phyloP scores from a whole-genome alignment of 2,797 vertebrate species.

The Pristis pectinata region DNA sequence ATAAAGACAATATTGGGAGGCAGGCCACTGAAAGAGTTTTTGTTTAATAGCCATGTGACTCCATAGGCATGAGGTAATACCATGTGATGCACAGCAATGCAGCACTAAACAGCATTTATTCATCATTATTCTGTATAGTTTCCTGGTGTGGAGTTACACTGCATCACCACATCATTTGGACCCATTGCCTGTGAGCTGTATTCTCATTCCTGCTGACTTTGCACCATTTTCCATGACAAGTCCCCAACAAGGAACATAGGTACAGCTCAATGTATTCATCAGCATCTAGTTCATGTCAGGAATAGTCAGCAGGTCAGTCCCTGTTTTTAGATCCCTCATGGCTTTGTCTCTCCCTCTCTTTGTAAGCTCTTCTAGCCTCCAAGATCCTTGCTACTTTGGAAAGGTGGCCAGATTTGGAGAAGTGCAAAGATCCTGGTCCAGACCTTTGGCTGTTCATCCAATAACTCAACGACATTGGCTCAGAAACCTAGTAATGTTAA shows the following conservation, averaged over 20 bases:
- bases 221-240: not conserved
- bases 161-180: not conserved
- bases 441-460: no score
- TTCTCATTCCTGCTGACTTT: not conserved
- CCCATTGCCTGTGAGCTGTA: not conserved
- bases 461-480: no score
- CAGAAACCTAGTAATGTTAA: no score
- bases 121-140: not conserved
- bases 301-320: not conserved
- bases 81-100: not conserved
- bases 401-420: no score
- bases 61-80: not conserved
- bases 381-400: no score
- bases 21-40: not conserved
- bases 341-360: not conserved
- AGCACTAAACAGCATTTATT: no score
- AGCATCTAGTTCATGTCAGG: not conserved
- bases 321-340: not conserved
- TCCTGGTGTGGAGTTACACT: not conserved
- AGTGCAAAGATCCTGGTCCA: no score
- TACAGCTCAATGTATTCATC: not conserved
- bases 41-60: not conserved
- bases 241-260: not conserved
- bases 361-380: not conserved
- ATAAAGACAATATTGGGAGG: not conserved